A percentile compares a stretch with the other conserved stretches of the same genome.
phyloP scores from a whole-genome alignment of 2,113 vertebrate genomes.

The Laticauda colubrina region DNA sequence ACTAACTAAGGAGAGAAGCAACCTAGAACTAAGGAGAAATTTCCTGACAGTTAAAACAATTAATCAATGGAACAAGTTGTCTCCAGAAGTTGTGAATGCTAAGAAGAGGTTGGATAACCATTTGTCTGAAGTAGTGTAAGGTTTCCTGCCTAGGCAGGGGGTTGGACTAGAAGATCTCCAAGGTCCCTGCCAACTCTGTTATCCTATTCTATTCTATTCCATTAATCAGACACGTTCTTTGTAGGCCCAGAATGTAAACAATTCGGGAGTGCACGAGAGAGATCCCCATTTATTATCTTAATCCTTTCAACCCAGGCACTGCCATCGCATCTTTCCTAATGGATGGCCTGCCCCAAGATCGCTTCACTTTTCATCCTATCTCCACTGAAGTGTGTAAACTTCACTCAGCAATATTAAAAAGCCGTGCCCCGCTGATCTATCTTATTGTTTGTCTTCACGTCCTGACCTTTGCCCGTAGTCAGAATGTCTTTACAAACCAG shows the following conservation, averaged over 20 bases:
- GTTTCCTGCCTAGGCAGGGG: too few species aligned
- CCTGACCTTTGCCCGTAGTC: neutral
- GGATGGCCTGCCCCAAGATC: neutral
- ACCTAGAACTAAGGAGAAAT: too few species aligned
- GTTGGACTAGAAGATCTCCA: too few species aligned
- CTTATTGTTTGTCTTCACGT: neutral
- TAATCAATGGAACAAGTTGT: too few species aligned
- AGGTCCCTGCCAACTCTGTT: too few species aligned
- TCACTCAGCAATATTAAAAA: constrained; percentile 23
- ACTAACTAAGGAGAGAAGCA: too few species aligned
- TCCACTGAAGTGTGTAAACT: neutral
- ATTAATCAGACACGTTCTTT: constrained; percentile 62
- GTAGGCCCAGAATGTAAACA: constrained; percentile 54
- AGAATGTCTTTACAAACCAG: neutral
- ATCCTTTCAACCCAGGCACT: constrained; percentile 58
- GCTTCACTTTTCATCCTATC: neutral
- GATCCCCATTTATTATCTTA: constrained; percentile 60
- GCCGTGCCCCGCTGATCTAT: neutral
- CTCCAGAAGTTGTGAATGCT: too few species aligned
- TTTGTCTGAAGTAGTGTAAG: too few species aligned
- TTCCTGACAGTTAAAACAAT: too few species aligned
- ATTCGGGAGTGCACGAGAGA: constrained; percentile 39
- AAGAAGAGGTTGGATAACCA: too few species aligned
- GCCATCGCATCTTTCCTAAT: constrained; percentile 1
- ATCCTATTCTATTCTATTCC: neutral